Base-by-base conservation (phyloP, 2,888 invertebrate genomes). In the Lycaena phlaeas region DNA sequence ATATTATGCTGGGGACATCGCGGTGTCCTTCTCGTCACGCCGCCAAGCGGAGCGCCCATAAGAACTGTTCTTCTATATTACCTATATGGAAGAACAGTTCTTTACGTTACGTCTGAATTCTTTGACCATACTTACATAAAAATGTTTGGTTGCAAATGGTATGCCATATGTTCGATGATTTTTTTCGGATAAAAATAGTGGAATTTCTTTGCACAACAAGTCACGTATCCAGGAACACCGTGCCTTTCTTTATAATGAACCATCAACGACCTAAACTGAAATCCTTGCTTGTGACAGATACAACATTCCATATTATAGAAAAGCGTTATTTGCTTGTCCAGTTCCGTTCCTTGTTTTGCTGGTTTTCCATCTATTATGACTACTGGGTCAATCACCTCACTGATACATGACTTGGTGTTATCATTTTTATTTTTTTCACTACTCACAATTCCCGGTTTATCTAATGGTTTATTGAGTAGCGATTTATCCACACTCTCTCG, bases 271-370 rank as follows among this genome's bases (percentile, higher is more conserved):
- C 76, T 70, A 47, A 77, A 84, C 52, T 82, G 63, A 49, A 84
- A 82, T 10, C 72, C 78, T 31, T 60, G 64, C 43, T 74, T 73
- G 54, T 81, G 82, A 47, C 84, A 84, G 50, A 84, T 82, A 44
- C 76, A 75, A 48, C 84, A 84, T 59, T 84, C 82, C 84, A 84
- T 84, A 57, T 78, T 77, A 51, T 84, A 84, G 51, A 84, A 84
- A 3, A 82, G 53, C 1, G 77, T 76, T 52, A 84, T 81, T 52
- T 84, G 84, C 52, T 63, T 72, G 48, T 84, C 84, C 36, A 84
- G 53, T 5, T 70, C 81, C 0, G 67, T 52, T 1, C 84, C 84
- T 46, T 76, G 73, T 43, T 72, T 76, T 1, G 79, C 82, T 3
- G 84, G 82, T 43, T 67, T 64, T 1, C 84, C 84, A 17, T 82